Conservation (phyloP, 2,888 invertebrate species). For the Eilema caniola region DNA sequence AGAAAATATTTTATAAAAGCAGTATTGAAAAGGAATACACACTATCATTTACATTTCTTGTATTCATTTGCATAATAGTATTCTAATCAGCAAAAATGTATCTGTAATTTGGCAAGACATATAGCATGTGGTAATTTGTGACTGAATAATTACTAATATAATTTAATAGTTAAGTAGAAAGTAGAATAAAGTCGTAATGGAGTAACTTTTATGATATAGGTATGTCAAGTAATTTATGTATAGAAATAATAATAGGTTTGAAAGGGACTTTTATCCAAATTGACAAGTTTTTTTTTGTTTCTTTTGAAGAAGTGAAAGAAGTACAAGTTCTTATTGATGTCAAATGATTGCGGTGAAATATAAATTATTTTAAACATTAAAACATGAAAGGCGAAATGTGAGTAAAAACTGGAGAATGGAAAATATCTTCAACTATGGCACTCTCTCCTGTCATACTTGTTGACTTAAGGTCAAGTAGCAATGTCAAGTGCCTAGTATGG, state of each 20-base stretch:
- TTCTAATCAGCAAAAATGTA: neutral
- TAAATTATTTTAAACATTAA: neutral
- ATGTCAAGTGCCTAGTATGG: no score
- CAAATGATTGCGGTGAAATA: neutral
- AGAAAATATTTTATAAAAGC: slow-evolving; percentile 6
- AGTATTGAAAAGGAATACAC: neutral
- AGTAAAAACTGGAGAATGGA: no score
- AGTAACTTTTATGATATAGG: no score
- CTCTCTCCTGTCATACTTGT: no score
- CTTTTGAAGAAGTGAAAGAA: neutral
- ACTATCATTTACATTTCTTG: neutral
- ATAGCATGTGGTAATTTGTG: neutral
- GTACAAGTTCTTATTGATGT: neutral
- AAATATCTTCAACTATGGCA: no score
- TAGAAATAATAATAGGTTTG: no score
- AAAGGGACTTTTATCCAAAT: neutral
- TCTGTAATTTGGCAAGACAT: neutral
- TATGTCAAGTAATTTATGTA: no score
- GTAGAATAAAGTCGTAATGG: neutral
- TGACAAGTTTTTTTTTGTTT: neutral
- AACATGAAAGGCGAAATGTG: no score
- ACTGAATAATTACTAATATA: neutral
- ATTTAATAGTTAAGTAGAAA: neutral
- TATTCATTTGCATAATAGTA: neutral
- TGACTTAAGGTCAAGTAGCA: no score